Percentiles rank a stretch among this genome's conserved stretches.
These are phyloP conservation scores for Zapornia atra DNA, from an alignment of 2,113 vertebrate species.

Conservation along the genomic window DNA sequence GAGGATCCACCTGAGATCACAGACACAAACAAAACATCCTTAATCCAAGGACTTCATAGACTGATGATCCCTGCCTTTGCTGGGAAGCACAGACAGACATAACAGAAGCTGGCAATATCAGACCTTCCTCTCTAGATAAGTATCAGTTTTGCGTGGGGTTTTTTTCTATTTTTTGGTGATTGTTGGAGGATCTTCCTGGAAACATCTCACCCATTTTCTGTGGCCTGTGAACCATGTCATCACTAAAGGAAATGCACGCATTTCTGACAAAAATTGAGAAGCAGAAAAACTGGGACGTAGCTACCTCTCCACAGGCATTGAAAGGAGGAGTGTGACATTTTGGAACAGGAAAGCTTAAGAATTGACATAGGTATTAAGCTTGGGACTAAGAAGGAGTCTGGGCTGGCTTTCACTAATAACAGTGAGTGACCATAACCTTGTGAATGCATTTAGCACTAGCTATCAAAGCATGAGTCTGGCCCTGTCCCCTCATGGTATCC, in stretches of 20 bases:
- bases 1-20: neutral
- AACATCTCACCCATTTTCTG: neutral
- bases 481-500: neutral
- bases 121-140: neutral
- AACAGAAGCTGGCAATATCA: neutral
- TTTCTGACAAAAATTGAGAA: neutral
- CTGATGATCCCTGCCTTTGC: neutral
- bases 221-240: neutral
- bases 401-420: neutral
- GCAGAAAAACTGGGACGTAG: neutral
- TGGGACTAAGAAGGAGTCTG: neutral
- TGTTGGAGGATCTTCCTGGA: neutral
- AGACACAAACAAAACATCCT: neutral
- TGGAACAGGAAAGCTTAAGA: neutral
- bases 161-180: neutral
- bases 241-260: neutral
- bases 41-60: neutral
- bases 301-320: neutral
- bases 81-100: neutral
- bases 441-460: rapidly evolving
- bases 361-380: neutral
- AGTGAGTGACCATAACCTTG: neutral
- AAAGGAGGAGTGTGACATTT: neutral
- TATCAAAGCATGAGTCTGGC: neutral
- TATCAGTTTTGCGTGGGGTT: neutral